phyloP scores from a whole-genome alignment of 2,888 invertebrate species.

The Tipula lateralis region DNA sequence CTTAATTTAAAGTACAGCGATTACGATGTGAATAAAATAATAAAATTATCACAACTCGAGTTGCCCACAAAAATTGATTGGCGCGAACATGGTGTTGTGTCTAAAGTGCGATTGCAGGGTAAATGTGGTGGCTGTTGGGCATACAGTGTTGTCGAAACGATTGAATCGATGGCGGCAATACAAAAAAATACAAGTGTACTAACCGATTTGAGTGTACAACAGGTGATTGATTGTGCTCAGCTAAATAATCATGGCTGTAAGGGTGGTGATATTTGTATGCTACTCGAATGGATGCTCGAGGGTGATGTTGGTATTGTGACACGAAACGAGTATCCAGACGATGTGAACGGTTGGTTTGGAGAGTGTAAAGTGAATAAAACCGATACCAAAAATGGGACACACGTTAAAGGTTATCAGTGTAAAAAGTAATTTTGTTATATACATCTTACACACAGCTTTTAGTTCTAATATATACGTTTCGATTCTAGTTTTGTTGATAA shows the following conservation, averaged over 20 bases:
- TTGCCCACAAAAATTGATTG: slow-evolving; percentile 47
- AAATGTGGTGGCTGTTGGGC: slow-evolving; percentile 85
- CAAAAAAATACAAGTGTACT: slow-evolving; percentile 69
- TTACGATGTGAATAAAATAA: background rate
- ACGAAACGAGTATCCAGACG: slow-evolving; percentile 60
- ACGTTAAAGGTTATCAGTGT: background rate
- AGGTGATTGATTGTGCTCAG: slow-evolving; percentile 76
- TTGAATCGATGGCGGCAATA: slow-evolving; percentile 73
- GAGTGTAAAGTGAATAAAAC: background rate
- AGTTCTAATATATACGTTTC: slow-evolving; percentile 30
- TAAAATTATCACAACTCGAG: background rate
- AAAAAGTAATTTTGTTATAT: background rate
- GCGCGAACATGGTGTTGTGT: slow-evolving; percentile 62
- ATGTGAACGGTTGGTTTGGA: background rate
- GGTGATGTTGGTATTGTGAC: slow-evolving; percentile 55
- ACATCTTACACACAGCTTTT: no score
- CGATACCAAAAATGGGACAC: background rate
- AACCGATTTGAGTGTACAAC: slow-evolving; percentile 62
- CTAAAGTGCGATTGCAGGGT: slow-evolving; percentile 65
- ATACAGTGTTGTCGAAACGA: slow-evolving; percentile 68
- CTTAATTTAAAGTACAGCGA: background rate
- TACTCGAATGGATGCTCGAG: slow-evolving; percentile 65
- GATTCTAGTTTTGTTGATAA: slow-evolving; percentile 35
- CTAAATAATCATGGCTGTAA: slow-evolving; percentile 68
- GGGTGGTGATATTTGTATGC: slow-evolving; percentile 76